Percentiles rank a stretch among this genome's conserved stretches.
These are phyloP conservation scores for Drosophila melanica DNA, from an alignment of 1,140 invertebrate species.

Conservation along the genomic window DNA sequence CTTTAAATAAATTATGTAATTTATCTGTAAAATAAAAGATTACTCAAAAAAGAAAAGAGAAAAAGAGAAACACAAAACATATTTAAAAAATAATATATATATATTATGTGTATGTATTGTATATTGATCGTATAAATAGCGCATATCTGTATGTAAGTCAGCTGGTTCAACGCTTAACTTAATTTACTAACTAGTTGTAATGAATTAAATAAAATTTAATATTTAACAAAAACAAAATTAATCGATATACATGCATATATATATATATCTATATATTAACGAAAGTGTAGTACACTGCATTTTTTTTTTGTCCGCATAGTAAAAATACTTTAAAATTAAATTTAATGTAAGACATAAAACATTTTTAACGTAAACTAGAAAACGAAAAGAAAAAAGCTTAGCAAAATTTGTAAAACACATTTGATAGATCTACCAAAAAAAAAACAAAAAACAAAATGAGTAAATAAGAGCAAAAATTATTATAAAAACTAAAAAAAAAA, in stretches of 20 bases:
- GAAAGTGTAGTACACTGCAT: slow-evolving; percentile 40
- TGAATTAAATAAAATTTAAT: slow-evolving; percentile 18
- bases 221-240: slow-evolving; percentile 8
- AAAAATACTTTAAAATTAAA: slow-evolving; percentile 44
- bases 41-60: slow-evolving; percentile 21
- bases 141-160: slow-evolving; percentile 37
- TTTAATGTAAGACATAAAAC: slow-evolving; percentile 29
- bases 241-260: slow-evolving; percentile 23
- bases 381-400: slow-evolving; percentile 63
- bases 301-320: slow-evolving; percentile 73
- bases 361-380: slow-evolving; percentile 51
- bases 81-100: slow-evolving; percentile 35
- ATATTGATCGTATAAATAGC: slow-evolving; percentile 40
- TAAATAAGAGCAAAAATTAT: slow-evolving; percentile 10
- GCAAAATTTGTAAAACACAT: slow-evolving; percentile 74
- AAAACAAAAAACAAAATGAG: slow-evolving; percentile 8
- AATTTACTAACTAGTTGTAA: slow-evolving; percentile 63
- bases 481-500: slow-evolving; percentile 29
- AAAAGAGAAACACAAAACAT: not conserved
- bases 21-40: slow-evolving; percentile 47
- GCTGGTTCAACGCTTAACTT: slow-evolving; percentile 58
- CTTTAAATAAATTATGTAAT: slow-evolving; percentile 64
- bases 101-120: slow-evolving; percentile 56
- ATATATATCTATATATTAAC: slow-evolving; percentile 36
- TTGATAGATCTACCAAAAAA: slow-evolving; percentile 71